These are phyloP conservation scores for Hippocampus zosterae DNA, from an alignment of 2,113 vertebrate species.

Conservation along the genomic window DNA sequence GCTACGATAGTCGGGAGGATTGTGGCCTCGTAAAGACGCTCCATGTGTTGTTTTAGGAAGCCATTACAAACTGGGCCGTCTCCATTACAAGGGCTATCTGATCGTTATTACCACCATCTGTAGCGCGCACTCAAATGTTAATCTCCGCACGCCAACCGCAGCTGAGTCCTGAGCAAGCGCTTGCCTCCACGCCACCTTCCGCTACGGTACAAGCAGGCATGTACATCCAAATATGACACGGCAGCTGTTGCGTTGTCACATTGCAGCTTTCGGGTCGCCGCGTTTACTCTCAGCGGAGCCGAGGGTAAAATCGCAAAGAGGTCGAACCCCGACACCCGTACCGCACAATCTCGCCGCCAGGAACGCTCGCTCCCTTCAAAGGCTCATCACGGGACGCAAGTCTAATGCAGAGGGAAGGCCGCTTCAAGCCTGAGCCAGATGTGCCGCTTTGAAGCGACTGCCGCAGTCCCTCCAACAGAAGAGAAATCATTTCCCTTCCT, in stretches of 20 bases:
- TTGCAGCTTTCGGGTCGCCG: constrained; percentile 46
- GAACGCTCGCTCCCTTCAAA: constrained; percentile 60
- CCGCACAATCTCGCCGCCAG: constrained; percentile 47
- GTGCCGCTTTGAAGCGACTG: constrained; percentile 60
- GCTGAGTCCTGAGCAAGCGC: constrained; percentile 56
- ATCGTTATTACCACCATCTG: constrained; percentile 73
- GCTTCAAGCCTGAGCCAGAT: constrained; percentile 55
- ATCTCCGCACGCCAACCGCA: constrained; percentile 60
- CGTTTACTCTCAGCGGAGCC: constrained; percentile 27
- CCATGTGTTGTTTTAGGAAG: constrained; percentile 71
- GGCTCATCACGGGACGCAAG: constrained; percentile 61
- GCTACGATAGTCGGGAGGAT: constrained; percentile 58
- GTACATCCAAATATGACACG: constrained; percentile 38
- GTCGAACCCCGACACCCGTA: constrained; percentile 29
- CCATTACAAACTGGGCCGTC: constrained; percentile 64
- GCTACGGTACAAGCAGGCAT: constrained; percentile 17
- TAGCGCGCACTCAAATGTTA: constrained; percentile 62
- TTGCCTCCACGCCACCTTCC: constrained; percentile 30
- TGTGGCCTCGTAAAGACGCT: constrained; percentile 64
- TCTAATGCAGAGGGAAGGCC: constrained; percentile 62
- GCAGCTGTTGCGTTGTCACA: constrained; percentile 56
- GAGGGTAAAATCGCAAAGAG: constrained; percentile 1
- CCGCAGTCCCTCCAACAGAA: constrained; percentile 46
- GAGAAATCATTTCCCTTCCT: constrained; percentile 64
- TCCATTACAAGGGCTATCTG: constrained; percentile 69